Evolutionary conservation across 2,797 vertebrate genomes (phyloP).

Genomic region (Dendrocincla tyrannina): DNA sequence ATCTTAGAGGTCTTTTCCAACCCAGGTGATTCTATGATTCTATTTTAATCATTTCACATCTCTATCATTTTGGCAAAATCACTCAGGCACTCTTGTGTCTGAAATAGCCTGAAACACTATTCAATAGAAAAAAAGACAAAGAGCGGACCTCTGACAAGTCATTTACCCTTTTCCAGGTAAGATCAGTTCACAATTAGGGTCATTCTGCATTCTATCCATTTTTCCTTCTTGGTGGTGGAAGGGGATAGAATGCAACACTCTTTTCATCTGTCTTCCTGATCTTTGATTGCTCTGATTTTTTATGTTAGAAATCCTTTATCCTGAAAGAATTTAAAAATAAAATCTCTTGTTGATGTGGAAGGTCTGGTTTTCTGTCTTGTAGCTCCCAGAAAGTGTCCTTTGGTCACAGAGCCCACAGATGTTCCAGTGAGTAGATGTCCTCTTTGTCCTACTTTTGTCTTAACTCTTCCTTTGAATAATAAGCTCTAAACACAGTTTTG

Average conservation of each 20-base stretch:
- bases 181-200: neutral
- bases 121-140: neutral
- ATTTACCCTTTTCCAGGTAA: neutral
- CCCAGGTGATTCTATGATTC: neutral
- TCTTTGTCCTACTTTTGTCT: neutral
- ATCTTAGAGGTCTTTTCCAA: neutral
- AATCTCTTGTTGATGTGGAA: neutral
- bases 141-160: neutral
- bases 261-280: neutral
- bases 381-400: neutral
- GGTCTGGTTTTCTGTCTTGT: neutral
- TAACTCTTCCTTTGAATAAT: neutral
- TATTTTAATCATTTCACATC: neutral
- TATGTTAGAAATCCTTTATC: neutral
- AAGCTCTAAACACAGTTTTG: neutral
- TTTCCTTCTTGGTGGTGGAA: neutral
- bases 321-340: neutral
- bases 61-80: neutral
- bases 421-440: neutral
- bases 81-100: neutral
- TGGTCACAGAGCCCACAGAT: neutral
- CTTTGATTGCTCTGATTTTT: neutral
- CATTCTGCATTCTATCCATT: neutral
- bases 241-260: neutral
- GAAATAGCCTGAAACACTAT: neutral